Evolutionary conservation across 1,140 invertebrate genomes (phyloP), one percentile per base, ranked within the genome.

Genomic region (Latrodectus geometricus): DNA sequence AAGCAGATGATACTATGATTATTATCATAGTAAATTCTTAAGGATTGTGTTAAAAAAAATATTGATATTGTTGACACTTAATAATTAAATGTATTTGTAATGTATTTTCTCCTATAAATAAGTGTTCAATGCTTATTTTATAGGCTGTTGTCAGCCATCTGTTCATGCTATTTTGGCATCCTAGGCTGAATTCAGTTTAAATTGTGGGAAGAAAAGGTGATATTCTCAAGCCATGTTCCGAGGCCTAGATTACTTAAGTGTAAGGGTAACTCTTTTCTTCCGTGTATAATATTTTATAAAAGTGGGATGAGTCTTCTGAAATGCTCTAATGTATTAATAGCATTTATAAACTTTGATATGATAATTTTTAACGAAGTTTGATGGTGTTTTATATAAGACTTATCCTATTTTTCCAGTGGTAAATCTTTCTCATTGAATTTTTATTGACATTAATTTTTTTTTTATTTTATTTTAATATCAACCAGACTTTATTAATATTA

Each of bases 211-310:
- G 48, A 75, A 35, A 35, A 35, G 35, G 35, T 35, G 35, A 35
- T 35, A 35, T 35, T 35, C 20, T 68, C 65, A 65, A 73, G 83
- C 83, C 83, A 86, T 86, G 83, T 86, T 77, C 66, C 74, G 74
- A 86, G 75, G 83, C 52, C 54, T 86, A 20, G 66, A 77, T 78
- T 86, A 86, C 49, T 78, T 86, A 78, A 86, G 75, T 86, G 83
- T 86, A 86, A 86, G 83, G 15, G 11, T 54, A 23, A 23, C 68
- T 49, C 20, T 15, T 8, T 65, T 49, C 11, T n/a, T 61, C 65
- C 7, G 11, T 69, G 35, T 70, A 14, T 21, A 14, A 70, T 70
- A 23, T 12, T 20, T 21, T 21, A n/a, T 70, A 8, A 21, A 50
- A 75, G n/a, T 50, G 23, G n/a, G 15, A 48, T 49, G 50, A 20